These are phyloP conservation scores for Lanius ludovicianus DNA, from an alignment of 2,113 vertebrate species.

Conservation along the genomic window DNA sequence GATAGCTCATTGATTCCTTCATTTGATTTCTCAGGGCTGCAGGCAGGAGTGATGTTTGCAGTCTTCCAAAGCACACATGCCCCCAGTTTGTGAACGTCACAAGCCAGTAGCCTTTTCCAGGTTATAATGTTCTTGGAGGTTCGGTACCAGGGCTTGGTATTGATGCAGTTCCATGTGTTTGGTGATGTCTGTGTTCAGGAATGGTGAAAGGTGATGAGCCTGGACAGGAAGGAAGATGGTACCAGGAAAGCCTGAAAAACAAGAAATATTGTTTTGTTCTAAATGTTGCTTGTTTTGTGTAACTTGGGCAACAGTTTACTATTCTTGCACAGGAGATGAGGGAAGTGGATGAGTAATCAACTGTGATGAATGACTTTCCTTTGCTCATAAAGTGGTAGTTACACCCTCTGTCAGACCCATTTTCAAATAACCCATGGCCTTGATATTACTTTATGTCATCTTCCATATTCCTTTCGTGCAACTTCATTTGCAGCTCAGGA, in stretches of 20 bases:
- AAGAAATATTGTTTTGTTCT: constrained; percentile 34
- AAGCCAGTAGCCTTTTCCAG: background rate
- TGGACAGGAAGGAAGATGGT: constrained; percentile 6
- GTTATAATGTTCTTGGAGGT: background rate
- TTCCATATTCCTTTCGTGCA: background rate
- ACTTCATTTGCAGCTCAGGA: background rate
- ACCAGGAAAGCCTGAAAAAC: constrained; percentile 33
- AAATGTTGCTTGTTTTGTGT: background rate
- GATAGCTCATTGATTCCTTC: constrained; percentile 15
- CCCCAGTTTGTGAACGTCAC: background rate
- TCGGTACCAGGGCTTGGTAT: background rate
- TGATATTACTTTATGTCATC: background rate
- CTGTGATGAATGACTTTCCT: background rate
- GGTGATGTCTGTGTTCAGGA: background rate
- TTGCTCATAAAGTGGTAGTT: constrained; percentile 13
- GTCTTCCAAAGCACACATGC: background rate
- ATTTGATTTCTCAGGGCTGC: background rate
- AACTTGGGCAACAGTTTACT: constrained; percentile 9
- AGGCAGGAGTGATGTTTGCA: background rate
- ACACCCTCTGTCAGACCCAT: background rate
- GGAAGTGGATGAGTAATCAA: background rate
- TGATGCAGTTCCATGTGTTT: background rate
- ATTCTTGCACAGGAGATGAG: constrained; percentile 3
- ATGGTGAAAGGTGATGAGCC: background rate
- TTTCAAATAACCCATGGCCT: background rate